Percentiles rank a stretch among this genome's conserved stretches.
These are phyloP conservation scores for Lamellibrachia luymesi DNA, from an alignment of 1,140 invertebrate species.

Conservation along the genomic window DNA sequence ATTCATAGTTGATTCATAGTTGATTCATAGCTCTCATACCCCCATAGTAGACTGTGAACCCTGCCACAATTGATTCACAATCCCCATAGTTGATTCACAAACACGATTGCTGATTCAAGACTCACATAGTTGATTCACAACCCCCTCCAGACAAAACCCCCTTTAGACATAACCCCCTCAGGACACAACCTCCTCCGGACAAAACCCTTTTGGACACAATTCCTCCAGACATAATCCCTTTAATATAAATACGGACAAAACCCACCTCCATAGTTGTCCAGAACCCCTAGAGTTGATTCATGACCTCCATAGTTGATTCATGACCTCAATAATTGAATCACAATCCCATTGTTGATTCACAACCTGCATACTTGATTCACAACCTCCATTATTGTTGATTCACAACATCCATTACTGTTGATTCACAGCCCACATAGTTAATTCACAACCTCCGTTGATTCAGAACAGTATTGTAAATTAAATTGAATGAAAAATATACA, in stretches of 20 bases:
- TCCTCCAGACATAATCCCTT: too few relatives aligned
- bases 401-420: not conserved
- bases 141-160: not conserved
- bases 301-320: not conserved
- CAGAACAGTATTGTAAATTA: not conserved
- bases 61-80: too few relatives aligned
- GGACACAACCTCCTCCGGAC: not conserved
- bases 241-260: too few relatives aligned
- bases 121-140: not conserved
- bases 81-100: too few relatives aligned
- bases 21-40: too few relatives aligned
- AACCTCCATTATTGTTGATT: not conserved
- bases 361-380: not conserved
- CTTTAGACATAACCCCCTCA: not conserved
- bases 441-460: not conserved
- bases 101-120: too few relatives aligned
- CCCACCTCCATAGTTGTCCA: too few relatives aligned
- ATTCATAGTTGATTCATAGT: too few relatives aligned
- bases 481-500: too few relatives aligned
- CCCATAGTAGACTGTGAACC: too few relatives aligned
- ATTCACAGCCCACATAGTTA: not conserved
- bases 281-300: not conserved
- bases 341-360: not conserved
- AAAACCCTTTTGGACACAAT: not conserved
- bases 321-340: not conserved